These are phyloP conservation scores for Melanostoma mellinum DNA, from an alignment of 2,888 invertebrate species.

Conservation along the genomic window DNA sequence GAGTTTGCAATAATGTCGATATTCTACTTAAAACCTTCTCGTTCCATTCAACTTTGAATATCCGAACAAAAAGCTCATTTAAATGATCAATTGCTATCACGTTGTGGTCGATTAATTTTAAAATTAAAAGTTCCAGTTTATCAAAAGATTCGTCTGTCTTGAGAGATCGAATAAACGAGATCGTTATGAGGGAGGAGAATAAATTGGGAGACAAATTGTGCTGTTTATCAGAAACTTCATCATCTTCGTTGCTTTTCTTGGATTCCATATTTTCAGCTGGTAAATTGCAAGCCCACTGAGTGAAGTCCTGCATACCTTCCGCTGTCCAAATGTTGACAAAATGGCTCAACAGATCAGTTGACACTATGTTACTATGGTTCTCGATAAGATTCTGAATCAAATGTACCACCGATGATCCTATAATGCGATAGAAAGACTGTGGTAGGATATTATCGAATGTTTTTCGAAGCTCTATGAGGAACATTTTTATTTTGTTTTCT, in stretches of 20 bases:
- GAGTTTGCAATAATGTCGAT: constrained; percentile 76
- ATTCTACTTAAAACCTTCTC: constrained; percentile 78
- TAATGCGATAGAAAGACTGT: constrained; percentile 76
- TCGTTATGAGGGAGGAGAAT: constrained; percentile 74
- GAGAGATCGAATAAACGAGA: constrained; percentile 76
- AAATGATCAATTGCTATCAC: constrained; percentile 85
- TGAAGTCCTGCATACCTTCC: constrained; percentile 71
- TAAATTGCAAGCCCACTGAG: constrained; percentile 38
- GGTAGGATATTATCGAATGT: constrained; percentile 77
- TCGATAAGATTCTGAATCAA: constrained; percentile 79
- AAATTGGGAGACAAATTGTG: constrained; percentile 28
- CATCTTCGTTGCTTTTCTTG: constrained; percentile 12
- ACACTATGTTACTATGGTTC: constrained; percentile 75
- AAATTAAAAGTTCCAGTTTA: constrained; percentile 82
- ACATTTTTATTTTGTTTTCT: constrained; percentile 59
- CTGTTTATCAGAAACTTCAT: constrained; percentile 15
- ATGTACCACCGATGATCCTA: constrained; percentile 76
- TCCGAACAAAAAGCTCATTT: constrained; percentile 86
- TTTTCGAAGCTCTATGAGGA: constrained; percentile 74
- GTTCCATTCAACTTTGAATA: constrained; percentile 87
- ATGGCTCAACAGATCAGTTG: constrained; percentile 73
- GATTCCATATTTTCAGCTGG: constrained; percentile 6
- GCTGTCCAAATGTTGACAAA: constrained; percentile 73
- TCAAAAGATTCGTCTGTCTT: constrained; percentile 80
- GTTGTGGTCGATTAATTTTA: constrained; percentile 83